phyloP scores from a whole-genome alignment of 1,140 invertebrate species.

The Reticulitermes speratus region DNA sequence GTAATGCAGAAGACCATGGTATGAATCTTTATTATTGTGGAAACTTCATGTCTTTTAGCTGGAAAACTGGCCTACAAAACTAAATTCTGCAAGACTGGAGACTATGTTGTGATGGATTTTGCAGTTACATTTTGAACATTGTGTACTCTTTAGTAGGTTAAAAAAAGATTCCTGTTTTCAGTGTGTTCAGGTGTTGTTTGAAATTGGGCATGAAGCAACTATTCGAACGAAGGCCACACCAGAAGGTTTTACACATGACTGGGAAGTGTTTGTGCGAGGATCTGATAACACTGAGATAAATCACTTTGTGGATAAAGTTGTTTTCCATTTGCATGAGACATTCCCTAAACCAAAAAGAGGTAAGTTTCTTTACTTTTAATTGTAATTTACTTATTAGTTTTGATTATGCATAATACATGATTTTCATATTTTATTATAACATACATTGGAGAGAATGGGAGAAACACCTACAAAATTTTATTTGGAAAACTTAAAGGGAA shows the following conservation, averaged over 20 bases:
- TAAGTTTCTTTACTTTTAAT: constrained; percentile 46
- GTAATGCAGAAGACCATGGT: too few relatives aligned
- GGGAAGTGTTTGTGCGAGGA: constrained; percentile 94
- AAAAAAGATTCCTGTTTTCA: constrained; percentile 34
- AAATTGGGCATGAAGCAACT: constrained; percentile 86
- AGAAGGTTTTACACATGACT: constrained; percentile 94
- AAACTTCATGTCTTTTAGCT: too few relatives aligned
- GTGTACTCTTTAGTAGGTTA: background rate
- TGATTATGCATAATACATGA: too few relatives aligned
- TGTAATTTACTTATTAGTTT: too few relatives aligned
- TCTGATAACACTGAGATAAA: constrained; percentile 81
- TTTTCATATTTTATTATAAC: too few relatives aligned
- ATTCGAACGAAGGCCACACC: constrained; percentile 74
- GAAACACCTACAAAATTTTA: too few relatives aligned
- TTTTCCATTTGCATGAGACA: constrained; percentile 88
- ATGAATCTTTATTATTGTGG: too few relatives aligned
- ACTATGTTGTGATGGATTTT: background rate
- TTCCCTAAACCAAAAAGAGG: constrained; percentile 88
- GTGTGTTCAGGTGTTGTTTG: constrained; percentile 78
- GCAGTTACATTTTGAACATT: background rate
- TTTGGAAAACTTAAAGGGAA: too few relatives aligned
- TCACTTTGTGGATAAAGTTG: constrained; percentile 91
- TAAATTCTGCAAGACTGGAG: too few relatives aligned
- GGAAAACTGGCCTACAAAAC: too few relatives aligned
- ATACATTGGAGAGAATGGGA: too few relatives aligned